These are phyloP conservation scores for Euplexia lucipara DNA, from an alignment of 2,888 invertebrate species.

Conservation along the genomic window DNA sequence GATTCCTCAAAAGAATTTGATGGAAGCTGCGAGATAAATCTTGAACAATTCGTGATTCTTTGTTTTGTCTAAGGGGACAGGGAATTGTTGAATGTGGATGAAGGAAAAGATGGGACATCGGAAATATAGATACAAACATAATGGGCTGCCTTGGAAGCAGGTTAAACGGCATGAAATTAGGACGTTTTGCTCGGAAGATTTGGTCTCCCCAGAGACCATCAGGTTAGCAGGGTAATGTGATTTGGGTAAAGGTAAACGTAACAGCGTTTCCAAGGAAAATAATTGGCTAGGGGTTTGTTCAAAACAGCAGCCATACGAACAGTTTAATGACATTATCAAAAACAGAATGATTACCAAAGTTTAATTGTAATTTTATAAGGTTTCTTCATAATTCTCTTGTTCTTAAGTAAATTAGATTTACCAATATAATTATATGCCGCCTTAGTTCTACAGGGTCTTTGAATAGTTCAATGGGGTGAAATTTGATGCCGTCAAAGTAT, in stretches of 20 bases:
- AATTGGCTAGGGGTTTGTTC: conserved; percentile 10
- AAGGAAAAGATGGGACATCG: conserved; percentile 6
- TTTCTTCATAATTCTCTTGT: neutral
- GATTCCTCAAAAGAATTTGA: conserved; percentile 50
- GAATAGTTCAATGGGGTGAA: conserved; percentile 21
- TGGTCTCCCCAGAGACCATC: conserved; percentile 27
- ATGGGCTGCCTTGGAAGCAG: conserved; percentile 7
- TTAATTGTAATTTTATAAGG: neutral
- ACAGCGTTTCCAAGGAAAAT: conserved; percentile 13
- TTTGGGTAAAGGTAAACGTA: conserved; percentile 35
- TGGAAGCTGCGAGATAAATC: conserved; percentile 34
- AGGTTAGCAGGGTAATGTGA: conserved; percentile 38
- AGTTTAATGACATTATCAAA: neutral
- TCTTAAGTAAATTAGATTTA: neutral
- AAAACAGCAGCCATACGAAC: neutral
- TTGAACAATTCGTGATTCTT: conserved; percentile 41
- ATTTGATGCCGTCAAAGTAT: conserved; percentile 47
- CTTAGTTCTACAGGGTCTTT: conserved; percentile 4
- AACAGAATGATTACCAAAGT: neutral
- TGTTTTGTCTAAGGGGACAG: conserved; percentile 24
- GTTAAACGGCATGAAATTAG: conserved; percentile 45
- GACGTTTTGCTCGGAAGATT: conserved; percentile 17
- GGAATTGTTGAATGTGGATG: conserved; percentile 8
- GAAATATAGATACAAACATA: conserved; percentile 16
- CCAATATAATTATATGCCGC: conserved; percentile 12